A percentile compares a stretch with the other conserved stretches of the same genome.
Evolutionary conservation across 2,888 invertebrate species (phyloP).

Genomic region (Macrophya annulata): DNA sequence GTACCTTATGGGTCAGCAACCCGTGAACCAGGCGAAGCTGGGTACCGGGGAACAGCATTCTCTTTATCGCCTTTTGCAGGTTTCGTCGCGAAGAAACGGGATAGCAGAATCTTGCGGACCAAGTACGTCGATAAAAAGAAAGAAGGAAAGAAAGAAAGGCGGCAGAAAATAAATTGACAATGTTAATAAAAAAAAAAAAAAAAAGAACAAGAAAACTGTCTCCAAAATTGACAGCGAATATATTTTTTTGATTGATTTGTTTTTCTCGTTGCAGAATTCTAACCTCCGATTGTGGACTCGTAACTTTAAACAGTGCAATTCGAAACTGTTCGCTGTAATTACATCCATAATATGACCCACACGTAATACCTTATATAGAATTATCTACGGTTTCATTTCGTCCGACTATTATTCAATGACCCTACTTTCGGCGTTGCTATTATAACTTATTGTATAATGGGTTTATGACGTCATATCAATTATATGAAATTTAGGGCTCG

Average conservation of each 20-base stretch:
- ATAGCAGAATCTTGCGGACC: conserved; percentile 14
- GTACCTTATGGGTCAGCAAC: conserved; percentile 53
- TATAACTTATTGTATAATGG: conserved; percentile 36
- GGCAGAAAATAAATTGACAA: not conserved
- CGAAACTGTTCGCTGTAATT: not conserved
- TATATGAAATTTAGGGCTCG: not conserved
- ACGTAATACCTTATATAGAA: conserved; percentile 5
- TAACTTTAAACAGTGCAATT: not conserved
- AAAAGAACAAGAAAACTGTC: not conserved
- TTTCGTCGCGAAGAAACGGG: conserved; percentile 31
- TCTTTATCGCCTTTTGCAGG: conserved; percentile 8
- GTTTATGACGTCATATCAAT: conserved; percentile 14
- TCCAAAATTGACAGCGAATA: not conserved
- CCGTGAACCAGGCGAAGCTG: conserved; percentile 33
- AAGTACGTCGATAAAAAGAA: conserved; percentile 3
- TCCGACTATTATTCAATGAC: conserved; percentile 41
- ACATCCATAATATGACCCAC: not conserved
- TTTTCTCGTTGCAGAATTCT: not conserved
- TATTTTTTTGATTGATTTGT: not conserved
- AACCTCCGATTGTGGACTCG: not conserved
- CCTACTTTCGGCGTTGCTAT: conserved; percentile 18
- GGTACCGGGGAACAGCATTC: conserved; percentile 36
- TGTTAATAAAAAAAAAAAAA: not conserved
- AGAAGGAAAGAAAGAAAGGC: not conserved
- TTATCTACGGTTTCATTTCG: not conserved